Evolutionary conservation across 2,888 invertebrate genomes (phyloP).

Genomic region (Agrochola macilenta): DNA sequence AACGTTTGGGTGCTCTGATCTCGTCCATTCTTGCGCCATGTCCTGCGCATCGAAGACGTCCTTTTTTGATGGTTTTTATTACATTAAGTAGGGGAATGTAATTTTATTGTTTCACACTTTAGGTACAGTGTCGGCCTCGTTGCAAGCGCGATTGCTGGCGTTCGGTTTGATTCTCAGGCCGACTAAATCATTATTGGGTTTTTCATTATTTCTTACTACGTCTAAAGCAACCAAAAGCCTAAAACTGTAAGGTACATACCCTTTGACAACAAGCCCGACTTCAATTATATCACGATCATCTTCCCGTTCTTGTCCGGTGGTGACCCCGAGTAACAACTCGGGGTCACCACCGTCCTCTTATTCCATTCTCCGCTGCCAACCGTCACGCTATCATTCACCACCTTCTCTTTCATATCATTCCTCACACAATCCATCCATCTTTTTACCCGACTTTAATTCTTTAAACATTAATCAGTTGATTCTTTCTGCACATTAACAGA

Average conservation of each 20-base stretch:
- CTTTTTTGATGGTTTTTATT: too few relatives aligned
- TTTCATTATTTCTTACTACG: not conserved
- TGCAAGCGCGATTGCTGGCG: not conserved
- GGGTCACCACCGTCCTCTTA: too few relatives aligned
- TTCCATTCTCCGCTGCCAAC: too few relatives aligned
- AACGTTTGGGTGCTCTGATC: too few relatives aligned
- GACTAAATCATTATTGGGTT: not conserved
- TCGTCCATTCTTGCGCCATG: too few relatives aligned
- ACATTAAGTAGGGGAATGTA: not conserved
- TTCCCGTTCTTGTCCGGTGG: too few relatives aligned
- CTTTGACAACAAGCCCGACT: not conserved
- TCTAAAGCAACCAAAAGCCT: not conserved
- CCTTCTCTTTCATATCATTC: too few relatives aligned
- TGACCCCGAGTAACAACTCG: too few relatives aligned
- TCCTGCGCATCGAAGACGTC: too few relatives aligned
- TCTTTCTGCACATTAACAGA: not conserved
- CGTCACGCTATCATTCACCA: too few relatives aligned
- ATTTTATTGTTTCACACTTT: not conserved
- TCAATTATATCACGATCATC: too few relatives aligned
- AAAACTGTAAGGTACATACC: not conserved
- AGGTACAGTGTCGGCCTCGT: not conserved
- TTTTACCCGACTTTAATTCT: not conserved
- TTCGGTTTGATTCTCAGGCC: not conserved
- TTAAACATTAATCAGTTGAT: not conserved
- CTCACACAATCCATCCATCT: too few relatives aligned